phyloP scores from a whole-genome alignment of 2,113 vertebrate genomes.

The Toxotes jaculatrix region DNA sequence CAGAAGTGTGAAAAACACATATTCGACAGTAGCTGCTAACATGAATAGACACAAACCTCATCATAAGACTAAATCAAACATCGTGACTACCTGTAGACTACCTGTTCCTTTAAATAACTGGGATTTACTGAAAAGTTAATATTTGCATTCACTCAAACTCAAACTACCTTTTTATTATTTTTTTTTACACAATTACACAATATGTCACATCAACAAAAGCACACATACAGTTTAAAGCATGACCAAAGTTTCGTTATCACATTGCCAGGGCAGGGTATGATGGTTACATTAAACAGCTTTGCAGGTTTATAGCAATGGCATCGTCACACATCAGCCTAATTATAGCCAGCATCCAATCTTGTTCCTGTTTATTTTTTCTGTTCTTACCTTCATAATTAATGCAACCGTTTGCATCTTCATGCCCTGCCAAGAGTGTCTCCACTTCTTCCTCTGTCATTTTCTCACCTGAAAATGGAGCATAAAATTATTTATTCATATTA shows the following conservation, averaged over 20 bases:
- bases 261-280: not conserved
- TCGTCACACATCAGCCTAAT: not conserved
- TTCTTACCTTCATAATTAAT: constrained; percentile 96
- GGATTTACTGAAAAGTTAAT: not conserved
- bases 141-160: not conserved
- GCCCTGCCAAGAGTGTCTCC: constrained; percentile 91
- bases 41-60: constrained; percentile 5
- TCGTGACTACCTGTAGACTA: too few relatives aligned
- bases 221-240: not conserved
- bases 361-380: not conserved
- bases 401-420: constrained; percentile 96
- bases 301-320: not conserved
- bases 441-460: constrained; percentile 97
- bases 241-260: not conserved
- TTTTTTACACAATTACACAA: not conserved
- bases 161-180: not conserved
- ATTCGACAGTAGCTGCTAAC: not conserved
- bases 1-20: constrained; percentile 9
- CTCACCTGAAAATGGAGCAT: constrained; percentile 85
- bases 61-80: not conserved
- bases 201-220: not conserved
- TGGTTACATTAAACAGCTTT: constrained; percentile 6
- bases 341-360: not conserved
- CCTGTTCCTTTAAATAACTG: not conserved
- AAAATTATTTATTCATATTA: not conserved